Percentiles rank a stretch among this genome's conserved stretches.
phyloP scores from a whole-genome alignment of 2,888 invertebrate species.

The Plusia festucae region DNA sequence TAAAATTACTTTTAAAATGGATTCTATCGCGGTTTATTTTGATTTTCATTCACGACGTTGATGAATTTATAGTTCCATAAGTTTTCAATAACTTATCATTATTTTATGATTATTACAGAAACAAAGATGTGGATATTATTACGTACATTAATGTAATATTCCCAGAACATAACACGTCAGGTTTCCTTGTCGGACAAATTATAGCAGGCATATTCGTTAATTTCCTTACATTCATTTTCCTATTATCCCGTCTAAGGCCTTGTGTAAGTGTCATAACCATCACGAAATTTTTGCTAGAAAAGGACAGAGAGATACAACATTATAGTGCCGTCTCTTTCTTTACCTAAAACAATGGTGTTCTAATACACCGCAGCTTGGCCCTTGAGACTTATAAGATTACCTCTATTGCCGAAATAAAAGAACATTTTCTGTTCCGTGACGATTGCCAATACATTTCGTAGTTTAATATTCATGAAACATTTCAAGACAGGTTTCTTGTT shows the following conservation, averaged over 20 bases:
- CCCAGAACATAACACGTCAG: background rate
- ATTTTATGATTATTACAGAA: background rate
- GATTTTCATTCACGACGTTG: too few relatives aligned
- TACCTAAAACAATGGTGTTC: constrained; percentile 33
- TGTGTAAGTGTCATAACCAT: constrained; percentile 28
- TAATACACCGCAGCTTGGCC: constrained; percentile 28
- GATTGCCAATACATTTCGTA: constrained; percentile 51
- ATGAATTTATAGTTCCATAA: too few relatives aligned
- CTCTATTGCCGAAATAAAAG: constrained; percentile 47
- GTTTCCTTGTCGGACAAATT: background rate
- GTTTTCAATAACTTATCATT: too few relatives aligned
- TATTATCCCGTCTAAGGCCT: constrained; percentile 24
- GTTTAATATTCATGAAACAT: constrained; percentile 58
- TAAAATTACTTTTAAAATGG: too few relatives aligned
- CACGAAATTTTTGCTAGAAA: constrained; percentile 24
- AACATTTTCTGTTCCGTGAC: constrained; percentile 49
- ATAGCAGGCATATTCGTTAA: constrained; percentile 16
- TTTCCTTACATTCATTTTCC: constrained; percentile 27
- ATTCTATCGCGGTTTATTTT: too few relatives aligned
- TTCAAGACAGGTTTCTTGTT: constrained; percentile 46
- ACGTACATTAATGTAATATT: background rate
- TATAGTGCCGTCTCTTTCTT: constrained; percentile 15
- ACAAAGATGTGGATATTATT: too few relatives aligned
- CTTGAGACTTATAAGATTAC: constrained; percentile 54
- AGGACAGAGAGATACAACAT: constrained; percentile 19